Conservation (phyloP, 2,888 invertebrate genomes). For the Colostygia pectinataria region DNA sequence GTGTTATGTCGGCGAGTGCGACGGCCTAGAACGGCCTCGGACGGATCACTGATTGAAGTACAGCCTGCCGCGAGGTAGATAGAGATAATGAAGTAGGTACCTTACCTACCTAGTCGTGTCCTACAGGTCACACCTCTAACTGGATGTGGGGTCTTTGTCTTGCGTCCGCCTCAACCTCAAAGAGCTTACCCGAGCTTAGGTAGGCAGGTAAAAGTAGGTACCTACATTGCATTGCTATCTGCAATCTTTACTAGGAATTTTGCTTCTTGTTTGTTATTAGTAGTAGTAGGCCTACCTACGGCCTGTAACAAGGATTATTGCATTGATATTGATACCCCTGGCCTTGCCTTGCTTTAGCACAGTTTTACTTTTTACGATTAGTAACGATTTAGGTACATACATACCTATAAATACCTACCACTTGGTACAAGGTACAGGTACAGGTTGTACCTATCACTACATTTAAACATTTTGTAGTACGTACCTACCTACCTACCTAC, state of each 20-base stretch:
- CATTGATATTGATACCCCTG: no score
- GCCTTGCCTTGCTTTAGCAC: no score
- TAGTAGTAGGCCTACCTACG: no score
- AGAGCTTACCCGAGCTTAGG: constrained; percentile 49
- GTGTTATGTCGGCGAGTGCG: constrained; percentile 79
- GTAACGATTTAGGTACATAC: no score
- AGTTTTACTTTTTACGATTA: no score
- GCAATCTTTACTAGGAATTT: constrained; percentile 57
- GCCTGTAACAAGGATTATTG: constrained; percentile 36
- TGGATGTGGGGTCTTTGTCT: constrained; percentile 59
- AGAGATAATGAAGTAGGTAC: constrained; percentile 56
- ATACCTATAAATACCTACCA: no score
- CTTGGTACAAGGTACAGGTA: no score
- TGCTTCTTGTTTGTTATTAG: constrained; percentile 53
- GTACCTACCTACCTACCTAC: no score
- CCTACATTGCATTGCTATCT: constrained; percentile 57
- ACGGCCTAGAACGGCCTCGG: constrained; percentile 78
- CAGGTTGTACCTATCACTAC: no score
- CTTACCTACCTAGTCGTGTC: no score
- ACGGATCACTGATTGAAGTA: constrained; percentile 73
- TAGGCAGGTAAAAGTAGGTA: no score
- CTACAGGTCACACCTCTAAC: constrained; percentile 35
- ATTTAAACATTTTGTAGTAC: no score
- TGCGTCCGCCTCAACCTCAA: constrained; percentile 47
- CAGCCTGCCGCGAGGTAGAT: constrained; percentile 52